phyloP scores from a whole-genome alignment of 1,140 invertebrate species.

The Glossosoma conforme region DNA sequence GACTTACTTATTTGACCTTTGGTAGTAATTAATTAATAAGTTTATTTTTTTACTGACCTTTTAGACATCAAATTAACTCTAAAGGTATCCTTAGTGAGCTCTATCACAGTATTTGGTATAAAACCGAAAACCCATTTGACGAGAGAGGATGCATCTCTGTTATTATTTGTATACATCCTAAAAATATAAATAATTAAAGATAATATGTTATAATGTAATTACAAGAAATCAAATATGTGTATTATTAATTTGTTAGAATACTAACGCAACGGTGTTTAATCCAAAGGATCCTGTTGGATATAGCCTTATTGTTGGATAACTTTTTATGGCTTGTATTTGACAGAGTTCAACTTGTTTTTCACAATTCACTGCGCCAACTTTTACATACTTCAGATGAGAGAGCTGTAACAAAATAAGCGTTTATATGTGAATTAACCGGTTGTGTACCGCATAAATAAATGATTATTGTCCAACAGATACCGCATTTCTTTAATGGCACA shows the following conservation, averaged over 20 bases:
- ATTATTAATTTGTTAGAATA: constrained; percentile 1
- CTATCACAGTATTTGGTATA: constrained; percentile 32
- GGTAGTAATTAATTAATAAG: too few relatives aligned
- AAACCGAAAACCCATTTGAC: constrained; percentile 28
- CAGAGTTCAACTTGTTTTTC: constrained; percentile 56
- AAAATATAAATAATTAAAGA: constrained; percentile 3
- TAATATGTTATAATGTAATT: neutral
- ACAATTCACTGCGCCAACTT: constrained; percentile 69
- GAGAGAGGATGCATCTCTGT: constrained; percentile 15
- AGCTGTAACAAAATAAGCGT: constrained; percentile 58
- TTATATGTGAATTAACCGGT: too few relatives aligned
- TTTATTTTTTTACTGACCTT: too few relatives aligned
- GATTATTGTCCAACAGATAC: too few relatives aligned
- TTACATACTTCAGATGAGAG: constrained; percentile 46
- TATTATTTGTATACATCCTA: constrained; percentile 19
- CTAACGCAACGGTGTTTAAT: constrained; percentile 50
- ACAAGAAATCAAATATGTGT: neutral
- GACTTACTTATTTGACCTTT: too few relatives aligned
- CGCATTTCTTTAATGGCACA: too few relatives aligned
- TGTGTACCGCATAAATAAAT: too few relatives aligned
- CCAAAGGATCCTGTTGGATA: constrained; percentile 56
- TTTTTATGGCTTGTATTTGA: constrained; percentile 52
- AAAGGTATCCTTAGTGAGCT: constrained; percentile 38
- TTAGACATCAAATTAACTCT: constrained; percentile 25
- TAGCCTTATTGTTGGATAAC: constrained; percentile 67